A percentile compares a stretch with the other conserved stretches of the same genome.
Evolutionary conservation across 2,113 vertebrate species (phyloP).

Genomic region (Corvus moneduloides): DNA sequence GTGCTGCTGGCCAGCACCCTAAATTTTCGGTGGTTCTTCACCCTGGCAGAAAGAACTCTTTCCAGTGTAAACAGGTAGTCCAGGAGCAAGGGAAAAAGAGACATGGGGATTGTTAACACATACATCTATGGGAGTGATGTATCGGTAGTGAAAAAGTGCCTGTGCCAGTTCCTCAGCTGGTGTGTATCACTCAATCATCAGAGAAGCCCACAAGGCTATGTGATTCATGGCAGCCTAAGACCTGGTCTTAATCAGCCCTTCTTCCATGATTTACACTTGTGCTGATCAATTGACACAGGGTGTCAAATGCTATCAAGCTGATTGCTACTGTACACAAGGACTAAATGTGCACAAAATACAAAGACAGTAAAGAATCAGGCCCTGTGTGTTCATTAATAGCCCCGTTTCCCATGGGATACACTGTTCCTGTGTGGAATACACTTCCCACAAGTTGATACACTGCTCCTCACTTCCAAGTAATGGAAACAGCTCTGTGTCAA

Average conservation of each 20-base stretch:
- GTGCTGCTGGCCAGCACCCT: conserved; percentile 37
- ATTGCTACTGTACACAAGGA: neutral
- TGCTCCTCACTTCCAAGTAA: neutral
- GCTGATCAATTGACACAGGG: neutral
- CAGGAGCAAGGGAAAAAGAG: neutral
- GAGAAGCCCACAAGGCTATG: neutral
- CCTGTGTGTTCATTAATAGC: neutral
- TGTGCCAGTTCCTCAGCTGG: neutral
- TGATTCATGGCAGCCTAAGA: neutral
- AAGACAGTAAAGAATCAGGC: neutral
- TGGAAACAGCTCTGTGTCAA: neutral
- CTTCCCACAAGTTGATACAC: neutral
- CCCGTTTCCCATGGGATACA: neutral
- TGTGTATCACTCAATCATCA: neutral
- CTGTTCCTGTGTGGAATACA: neutral
- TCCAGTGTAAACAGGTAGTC: conserved; percentile 21
- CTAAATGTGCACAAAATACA: neutral
- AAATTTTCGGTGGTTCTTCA: conserved; percentile 36
- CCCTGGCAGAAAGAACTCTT: conserved; percentile 41
- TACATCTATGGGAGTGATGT: neutral
- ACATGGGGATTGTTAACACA: neutral
- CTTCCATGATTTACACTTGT: conserved; percentile 6
- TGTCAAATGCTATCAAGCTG: neutral
- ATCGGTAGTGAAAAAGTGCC: neutral
- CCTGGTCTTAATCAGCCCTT: neutral